These are phyloP conservation scores for Galerucella pusilla DNA, from an alignment of 2,888 invertebrate genomes.

Conservation along the genomic window DNA sequence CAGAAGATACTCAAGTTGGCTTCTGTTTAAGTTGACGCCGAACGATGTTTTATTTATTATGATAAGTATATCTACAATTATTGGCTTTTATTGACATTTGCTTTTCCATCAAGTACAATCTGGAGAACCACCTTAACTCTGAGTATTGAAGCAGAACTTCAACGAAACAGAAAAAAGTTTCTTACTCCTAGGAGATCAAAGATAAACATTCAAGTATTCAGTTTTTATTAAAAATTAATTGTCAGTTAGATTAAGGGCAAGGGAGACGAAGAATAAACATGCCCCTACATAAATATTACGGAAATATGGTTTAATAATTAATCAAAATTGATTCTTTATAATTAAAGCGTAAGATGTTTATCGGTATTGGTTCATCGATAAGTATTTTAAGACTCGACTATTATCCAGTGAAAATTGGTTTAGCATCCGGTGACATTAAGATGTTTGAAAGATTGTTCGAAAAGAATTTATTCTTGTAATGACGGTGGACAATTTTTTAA, in stretches of 20 bases:
- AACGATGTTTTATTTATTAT: too few relatives aligned
- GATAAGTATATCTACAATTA: too few relatives aligned
- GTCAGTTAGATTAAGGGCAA: too few relatives aligned
- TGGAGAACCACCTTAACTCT: too few relatives aligned
- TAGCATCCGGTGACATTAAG: constrained; percentile 38
- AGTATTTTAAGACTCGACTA: constrained; percentile 32
- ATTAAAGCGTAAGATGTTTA: constrained; percentile 37
- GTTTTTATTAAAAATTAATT: background rate
- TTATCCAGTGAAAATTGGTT: constrained; percentile 34
- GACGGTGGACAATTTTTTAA: constrained; percentile 12
- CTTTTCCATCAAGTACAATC: too few relatives aligned
- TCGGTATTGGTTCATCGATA: constrained; percentile 35
- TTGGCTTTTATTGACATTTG: too few relatives aligned
- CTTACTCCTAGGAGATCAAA: background rate
- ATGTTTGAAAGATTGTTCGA: constrained; percentile 30
- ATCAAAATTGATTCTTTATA: constrained; percentile 25
- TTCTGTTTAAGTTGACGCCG: too few relatives aligned
- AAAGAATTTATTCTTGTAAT: constrained; percentile 22
- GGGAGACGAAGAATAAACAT: too few relatives aligned
- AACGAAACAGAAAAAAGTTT: too few relatives aligned
- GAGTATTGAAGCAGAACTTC: too few relatives aligned
- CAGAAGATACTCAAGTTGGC: too few relatives aligned
- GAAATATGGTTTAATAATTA: background rate
- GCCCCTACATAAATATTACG: background rate
- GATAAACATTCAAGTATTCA: background rate